Evolutionary conservation across 2,113 vertebrate species (phyloP).

Genomic region (Callorhinus ursinus): DNA sequence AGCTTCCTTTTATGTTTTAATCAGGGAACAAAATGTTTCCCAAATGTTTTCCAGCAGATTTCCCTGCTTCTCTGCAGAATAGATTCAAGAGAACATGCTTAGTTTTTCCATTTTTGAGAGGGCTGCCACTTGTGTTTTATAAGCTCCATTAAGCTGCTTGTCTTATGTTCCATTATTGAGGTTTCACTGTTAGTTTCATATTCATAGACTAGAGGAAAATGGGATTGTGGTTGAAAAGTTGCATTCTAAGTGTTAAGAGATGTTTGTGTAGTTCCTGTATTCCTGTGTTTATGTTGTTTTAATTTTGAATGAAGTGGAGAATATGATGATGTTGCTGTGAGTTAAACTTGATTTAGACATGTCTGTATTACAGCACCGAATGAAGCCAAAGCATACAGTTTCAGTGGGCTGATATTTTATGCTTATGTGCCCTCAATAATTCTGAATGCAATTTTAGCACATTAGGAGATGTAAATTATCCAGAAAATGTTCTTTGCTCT

Average conservation of each 20-base stretch:
- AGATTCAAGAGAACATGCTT: neutral
- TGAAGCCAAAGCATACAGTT: neutral
- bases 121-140: neutral
- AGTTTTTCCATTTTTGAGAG: neutral
- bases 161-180: neutral
- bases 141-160: neutral
- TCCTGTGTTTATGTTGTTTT: neutral
- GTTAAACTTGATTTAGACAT: neutral
- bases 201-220: neutral
- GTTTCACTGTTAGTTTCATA: neutral
- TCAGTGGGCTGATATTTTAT: neutral
- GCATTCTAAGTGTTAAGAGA: neutral
- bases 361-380: neutral
- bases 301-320: neutral
- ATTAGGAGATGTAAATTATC: neutral
- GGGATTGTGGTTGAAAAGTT: neutral
- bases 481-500: neutral
- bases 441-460: neutral
- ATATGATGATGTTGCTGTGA: neutral
- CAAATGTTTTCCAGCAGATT: neutral
- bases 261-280: neutral
- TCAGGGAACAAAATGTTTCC: neutral
- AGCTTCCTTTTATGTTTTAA: neutral
- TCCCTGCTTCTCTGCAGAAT: too few species aligned
- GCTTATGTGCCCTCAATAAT: neutral